Percentiles rank a stretch among this genome's conserved stretches.
These are phyloP conservation scores for Oegoconia quadripuncta DNA, from an alignment of 2,888 invertebrate genomes.

Conservation along the genomic window DNA sequence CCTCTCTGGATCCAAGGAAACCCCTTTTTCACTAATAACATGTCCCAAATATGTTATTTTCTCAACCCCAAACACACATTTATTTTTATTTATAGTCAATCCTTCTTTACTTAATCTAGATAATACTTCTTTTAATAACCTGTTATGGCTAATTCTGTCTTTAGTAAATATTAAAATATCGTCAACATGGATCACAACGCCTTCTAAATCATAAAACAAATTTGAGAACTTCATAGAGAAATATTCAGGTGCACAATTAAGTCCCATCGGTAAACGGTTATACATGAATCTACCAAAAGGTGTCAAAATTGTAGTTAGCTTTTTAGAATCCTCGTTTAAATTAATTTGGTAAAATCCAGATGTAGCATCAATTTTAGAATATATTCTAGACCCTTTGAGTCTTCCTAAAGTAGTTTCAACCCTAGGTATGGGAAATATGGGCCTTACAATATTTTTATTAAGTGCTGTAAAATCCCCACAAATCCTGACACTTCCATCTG, in stretches of 20 bases:
- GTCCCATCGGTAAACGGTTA: conserved; percentile 10
- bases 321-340: conserved; percentile 8
- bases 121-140: conserved; percentile 8
- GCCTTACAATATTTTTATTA: conserved; percentile 10
- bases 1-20: conserved; percentile 8
- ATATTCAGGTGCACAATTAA: no score
- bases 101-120: conserved; percentile 8
- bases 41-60: conserved; percentile 14
- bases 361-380: conserved; percentile 15
- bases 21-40: conserved; percentile 7
- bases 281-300: conserved; percentile 19
- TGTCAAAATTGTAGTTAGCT: conserved; percentile 17
- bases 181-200: no score
- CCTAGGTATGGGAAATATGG: conserved; percentile 9
- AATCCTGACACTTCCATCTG: background rate
- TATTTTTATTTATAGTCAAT: conserved; percentile 12
- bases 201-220: no score
- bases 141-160: conserved; percentile 9
- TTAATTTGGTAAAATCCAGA: conserved; percentile 13
- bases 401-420: conserved; percentile 7
- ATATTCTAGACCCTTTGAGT: conserved; percentile 8
- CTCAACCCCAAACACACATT: conserved; percentile 13
- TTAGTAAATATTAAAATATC: conserved; percentile 14
- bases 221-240: no score
- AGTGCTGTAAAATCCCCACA: conserved; percentile 11